Base-by-base conservation (phyloP, 2,888 invertebrate species). In the Agriotes lineatus region DNA sequence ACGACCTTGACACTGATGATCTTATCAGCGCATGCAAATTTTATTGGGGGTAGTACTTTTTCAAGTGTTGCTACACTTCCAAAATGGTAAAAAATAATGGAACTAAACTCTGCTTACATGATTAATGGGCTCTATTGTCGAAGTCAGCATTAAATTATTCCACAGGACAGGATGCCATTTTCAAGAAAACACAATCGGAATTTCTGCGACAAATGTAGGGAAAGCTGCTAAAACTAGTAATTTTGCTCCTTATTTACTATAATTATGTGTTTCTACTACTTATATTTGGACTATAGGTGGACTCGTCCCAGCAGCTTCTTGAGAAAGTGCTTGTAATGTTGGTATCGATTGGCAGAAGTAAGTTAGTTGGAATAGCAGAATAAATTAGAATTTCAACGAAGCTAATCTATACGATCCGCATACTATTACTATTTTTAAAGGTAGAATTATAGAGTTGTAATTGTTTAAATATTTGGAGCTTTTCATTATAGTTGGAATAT, bases 1-100 rank as follows among this genome's bases (percentile, higher is more conserved):
- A n/a, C 16, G 52, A 62, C 62, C 62, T 62, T 62, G 62, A 62
- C 62, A 42, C 54, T 62, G 62, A 54, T 54, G 42, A 52, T 62
- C 14, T 25, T 54, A 62, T 62, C 54, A 42, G 37, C 10, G 10
- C 18, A 59, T 54, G 54, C 54, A 62, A 61, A 61, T 62, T 62
- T 52, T 33, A 6, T 33, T 19, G 14, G 39, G 39, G 39, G 39
- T 14, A 39, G 39, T 14, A 39, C 14, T 39, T 39, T 12, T 39
- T 39, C 39, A 39, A 39, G 5, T 42, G 42, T 42, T 14, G 14
- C 0, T 12, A 14, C 14, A 18, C 5, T 14, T 42, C 14, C 7
- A 6, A 18, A 42, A 42, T 25, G 25, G 25, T 7, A 14, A 16
- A 42, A 5, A 45, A 18, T 44, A 45, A 50, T 3, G 1, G 7